Conservation (phyloP, 2,113 vertebrate species). For the Megatriorchis doriae region DNA sequence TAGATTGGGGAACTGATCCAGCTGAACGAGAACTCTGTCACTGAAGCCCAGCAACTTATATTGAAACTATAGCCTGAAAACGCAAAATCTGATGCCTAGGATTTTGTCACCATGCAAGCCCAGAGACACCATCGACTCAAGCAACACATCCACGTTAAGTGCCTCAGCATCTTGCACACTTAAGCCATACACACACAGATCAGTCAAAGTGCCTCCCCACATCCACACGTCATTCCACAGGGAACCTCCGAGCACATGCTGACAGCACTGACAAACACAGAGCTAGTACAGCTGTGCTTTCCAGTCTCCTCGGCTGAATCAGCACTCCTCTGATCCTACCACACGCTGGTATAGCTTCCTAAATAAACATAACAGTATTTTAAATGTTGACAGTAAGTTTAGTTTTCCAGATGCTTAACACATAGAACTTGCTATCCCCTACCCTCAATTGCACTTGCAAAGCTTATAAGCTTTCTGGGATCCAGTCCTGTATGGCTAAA, state of each 20-base stretch:
- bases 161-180: not conserved
- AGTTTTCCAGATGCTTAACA: not conserved
- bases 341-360: not conserved
- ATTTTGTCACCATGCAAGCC: not conserved
- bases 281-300: not conserved
- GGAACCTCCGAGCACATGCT: not conserved
- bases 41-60: not conserved
- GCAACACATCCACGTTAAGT: not conserved
- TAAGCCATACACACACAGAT: fast-evolving
- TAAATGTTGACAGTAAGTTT: not conserved
- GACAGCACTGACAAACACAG: not conserved
- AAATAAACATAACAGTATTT: not conserved
- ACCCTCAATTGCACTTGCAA: not conserved
- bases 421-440: not conserved
- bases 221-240: not conserved
- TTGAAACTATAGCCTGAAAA: not conserved
- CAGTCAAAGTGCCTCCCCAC: not conserved
- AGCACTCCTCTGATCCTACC: not conserved
- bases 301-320: not conserved
- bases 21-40: not conserved
- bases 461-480: not conserved
- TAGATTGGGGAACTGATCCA: not conserved
- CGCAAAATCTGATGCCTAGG: not conserved
- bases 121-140: not conserved
- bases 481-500: not conserved